Evolutionary conservation across 2,797 vertebrate genomes (phyloP).

Genomic region (Myotis myotis): DNA sequence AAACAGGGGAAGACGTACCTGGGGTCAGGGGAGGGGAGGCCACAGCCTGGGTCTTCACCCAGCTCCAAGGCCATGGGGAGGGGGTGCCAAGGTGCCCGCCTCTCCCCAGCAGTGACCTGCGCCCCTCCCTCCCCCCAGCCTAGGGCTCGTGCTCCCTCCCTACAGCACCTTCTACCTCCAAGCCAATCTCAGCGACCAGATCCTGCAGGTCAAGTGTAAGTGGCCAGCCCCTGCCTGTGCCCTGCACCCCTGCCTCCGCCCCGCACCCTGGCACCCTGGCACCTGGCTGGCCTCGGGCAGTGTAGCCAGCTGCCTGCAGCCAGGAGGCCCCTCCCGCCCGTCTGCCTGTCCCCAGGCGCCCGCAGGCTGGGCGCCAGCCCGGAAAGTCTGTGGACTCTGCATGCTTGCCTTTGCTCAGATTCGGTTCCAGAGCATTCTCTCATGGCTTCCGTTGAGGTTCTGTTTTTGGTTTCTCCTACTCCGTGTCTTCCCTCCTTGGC

Average conservation of each 20-base stretch:
- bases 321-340: constrained; percentile 51
- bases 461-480: constrained; percentile 81
- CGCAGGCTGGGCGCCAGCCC: constrained; percentile 71
- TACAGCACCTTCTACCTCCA: constrained; percentile 99
- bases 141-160: constrained; percentile 96
- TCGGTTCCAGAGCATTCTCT: constrained; percentile 83
- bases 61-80: not conserved
- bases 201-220: constrained; percentile 99
- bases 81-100: not conserved
- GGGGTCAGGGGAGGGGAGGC: not conserved
- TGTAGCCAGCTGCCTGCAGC: constrained; percentile 50
- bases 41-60: not conserved
- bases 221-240: constrained; percentile 85
- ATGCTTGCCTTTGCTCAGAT: constrained; percentile 92
- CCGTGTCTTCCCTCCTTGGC: constrained; percentile 83
- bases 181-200: constrained; percentile 99
- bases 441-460: constrained; percentile 82
- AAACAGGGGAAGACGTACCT: not conserved
- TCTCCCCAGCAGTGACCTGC: constrained; percentile 11
- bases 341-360: constrained; percentile 62
- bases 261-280: constrained; percentile 66
- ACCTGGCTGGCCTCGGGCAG: constrained; percentile 69
- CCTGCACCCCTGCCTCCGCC: constrained; percentile 75
- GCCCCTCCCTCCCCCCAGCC: constrained; percentile 84
- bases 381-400: constrained; percentile 91